Conservation (phyloP, 2,888 invertebrate species). For the Pardosa pseudoannulata region DNA sequence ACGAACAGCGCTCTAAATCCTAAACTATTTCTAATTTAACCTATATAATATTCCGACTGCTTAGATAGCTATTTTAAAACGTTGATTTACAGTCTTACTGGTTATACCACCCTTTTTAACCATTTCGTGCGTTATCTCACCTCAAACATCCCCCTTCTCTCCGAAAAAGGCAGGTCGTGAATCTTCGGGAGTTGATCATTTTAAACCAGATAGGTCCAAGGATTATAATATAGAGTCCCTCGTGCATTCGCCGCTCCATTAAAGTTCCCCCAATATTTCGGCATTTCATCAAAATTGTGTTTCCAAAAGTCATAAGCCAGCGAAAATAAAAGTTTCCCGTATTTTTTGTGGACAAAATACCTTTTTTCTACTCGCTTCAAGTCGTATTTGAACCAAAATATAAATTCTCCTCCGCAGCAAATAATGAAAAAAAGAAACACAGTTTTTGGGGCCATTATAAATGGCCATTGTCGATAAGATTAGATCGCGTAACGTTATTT, state of each 20-base stretch:
- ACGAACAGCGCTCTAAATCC: no score
- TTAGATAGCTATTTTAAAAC: no score
- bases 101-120: no score
- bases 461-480: constrained; percentile 39
- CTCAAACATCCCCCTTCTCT: no score
- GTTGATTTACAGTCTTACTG: no score
- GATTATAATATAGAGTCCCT: background rate
- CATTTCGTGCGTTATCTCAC: no score
- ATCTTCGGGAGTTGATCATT: background rate
- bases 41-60: no score
- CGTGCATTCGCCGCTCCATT: background rate
- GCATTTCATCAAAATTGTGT: background rate
- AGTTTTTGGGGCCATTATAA: constrained; percentile 26
- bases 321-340: background rate
- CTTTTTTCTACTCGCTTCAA: background rate
- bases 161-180: background rate
- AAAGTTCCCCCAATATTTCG: background rate
- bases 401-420: constrained; percentile 6
- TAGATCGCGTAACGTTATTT: constrained; percentile 23
- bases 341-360: background rate
- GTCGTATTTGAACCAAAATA: background rate
- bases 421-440: background rate
- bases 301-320: constrained; percentile 2
- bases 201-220: background rate
- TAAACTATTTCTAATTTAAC: no score